Percentiles rank a stretch among this genome's conserved stretches.
Conservation (phyloP, 2,888 invertebrate species). For the Leucania comma region DNA sequence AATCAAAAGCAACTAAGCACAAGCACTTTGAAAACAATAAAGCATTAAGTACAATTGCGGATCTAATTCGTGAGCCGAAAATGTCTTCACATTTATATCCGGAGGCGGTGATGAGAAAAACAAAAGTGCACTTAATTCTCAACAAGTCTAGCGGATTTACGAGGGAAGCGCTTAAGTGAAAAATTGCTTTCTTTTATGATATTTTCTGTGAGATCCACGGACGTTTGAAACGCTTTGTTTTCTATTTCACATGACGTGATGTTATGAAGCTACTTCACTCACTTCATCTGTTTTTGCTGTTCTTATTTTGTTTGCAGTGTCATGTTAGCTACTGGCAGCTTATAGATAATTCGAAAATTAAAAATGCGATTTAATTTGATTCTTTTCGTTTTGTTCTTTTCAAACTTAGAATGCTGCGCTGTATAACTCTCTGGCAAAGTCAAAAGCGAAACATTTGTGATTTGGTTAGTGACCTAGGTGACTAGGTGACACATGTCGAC, state of each 20-base stretch:
- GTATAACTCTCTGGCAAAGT: no score
- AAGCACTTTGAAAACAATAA: conserved; percentile 7
- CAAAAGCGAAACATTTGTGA: no score
- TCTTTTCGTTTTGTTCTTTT: no score
- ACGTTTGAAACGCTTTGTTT: conserved; percentile 48
- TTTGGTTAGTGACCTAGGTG: no score
- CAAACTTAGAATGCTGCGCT: no score
- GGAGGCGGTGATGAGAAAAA: conserved; percentile 70
- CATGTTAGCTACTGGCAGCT: neutral
- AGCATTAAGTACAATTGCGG: conserved; percentile 24
- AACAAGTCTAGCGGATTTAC: conserved; percentile 80
- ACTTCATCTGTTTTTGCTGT: neutral
- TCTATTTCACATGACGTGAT: conserved; percentile 34
- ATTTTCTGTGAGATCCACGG: conserved; percentile 69
- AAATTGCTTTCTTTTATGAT: conserved; percentile 82
- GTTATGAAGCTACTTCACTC: conserved; percentile 23
- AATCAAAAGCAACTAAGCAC: no score
- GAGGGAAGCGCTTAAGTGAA: conserved; percentile 78
- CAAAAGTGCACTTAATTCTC: conserved; percentile 82
- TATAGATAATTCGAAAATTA: neutral
- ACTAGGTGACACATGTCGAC: no score
- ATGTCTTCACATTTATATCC: conserved; percentile 63
- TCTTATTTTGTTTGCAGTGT: neutral
- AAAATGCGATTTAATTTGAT: neutral
- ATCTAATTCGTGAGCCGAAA: conserved; percentile 46